These are phyloP conservation scores for Spongilla lacustris DNA, from an alignment of 37 sponge, comb jelly and placozoan genomes.

Conservation along the genomic window DNA sequence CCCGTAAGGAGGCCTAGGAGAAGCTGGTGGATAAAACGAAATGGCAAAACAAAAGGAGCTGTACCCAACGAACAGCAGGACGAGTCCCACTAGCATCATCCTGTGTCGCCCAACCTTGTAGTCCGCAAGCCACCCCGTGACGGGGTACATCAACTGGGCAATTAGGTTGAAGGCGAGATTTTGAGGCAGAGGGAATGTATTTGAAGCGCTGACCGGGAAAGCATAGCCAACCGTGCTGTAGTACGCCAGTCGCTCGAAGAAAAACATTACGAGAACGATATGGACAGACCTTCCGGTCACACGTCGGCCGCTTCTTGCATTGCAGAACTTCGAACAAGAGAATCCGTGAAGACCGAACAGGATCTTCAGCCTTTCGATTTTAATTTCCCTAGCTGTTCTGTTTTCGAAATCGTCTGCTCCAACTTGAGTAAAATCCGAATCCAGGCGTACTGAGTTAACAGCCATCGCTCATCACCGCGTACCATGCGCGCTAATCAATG, in stretches of 20 bases:
- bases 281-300: neutral
- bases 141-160: constrained; percentile 6
- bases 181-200: neutral
- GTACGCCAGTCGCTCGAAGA: constrained; percentile 9
- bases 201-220: neutral
- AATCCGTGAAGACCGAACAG: neutral
- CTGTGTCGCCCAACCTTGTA: neutral
- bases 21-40: neutral
- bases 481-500: too few relatives aligned
- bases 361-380: neutral
- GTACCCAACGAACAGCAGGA: constrained; percentile 16
- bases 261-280: constrained; percentile 7
- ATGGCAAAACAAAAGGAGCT: constrained; percentile 3
- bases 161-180: neutral
- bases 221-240: neutral
- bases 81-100: constrained; percentile 8
- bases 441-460: neutral
- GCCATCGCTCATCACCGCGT: too few relatives aligned
- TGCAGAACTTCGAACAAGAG: neutral
- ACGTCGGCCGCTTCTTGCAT: neutral
- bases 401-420: neutral
- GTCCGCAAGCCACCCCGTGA: constrained; percentile 28
- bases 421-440: neutral
- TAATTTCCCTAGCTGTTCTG: neutral
- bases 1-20: neutral